Percentiles rank a stretch among this genome's conserved stretches.
Conservation (phyloP, 2,888 invertebrate species). For the Tenthredo distinguenda region DNA sequence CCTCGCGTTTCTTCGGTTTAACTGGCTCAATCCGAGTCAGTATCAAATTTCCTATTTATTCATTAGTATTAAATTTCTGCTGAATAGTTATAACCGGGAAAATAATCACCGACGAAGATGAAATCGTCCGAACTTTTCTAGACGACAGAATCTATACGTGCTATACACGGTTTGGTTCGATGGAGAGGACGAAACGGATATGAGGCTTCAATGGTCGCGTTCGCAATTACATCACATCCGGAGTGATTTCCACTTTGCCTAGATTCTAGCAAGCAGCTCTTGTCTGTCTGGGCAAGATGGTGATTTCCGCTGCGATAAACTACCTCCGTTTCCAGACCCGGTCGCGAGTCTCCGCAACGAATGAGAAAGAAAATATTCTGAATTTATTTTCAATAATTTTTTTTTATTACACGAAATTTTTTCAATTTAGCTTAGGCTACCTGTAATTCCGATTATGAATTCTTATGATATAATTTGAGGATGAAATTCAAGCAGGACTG, state of each 20-base stretch:
- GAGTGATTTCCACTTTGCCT: conserved; percentile 46
- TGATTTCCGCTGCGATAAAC: conserved; percentile 35
- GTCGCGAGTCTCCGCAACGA: not conserved
- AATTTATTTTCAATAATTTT: not conserved
- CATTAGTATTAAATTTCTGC: not conserved
- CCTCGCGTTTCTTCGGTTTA: not conserved
- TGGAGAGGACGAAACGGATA: conserved; percentile 34
- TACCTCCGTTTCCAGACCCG: conserved; percentile 28
- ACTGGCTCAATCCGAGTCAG: not conserved
- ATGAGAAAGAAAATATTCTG: not conserved
- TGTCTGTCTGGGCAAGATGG: conserved; percentile 47
- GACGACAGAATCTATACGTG: not conserved
- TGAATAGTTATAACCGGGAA: not conserved
- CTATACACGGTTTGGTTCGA: not conserved
- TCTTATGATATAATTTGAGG: conserved; percentile 18
- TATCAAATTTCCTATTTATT: not conserved
- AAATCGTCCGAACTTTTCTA: not conserved
- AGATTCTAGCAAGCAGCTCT: conserved; percentile 30
- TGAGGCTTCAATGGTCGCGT: conserved; percentile 46
- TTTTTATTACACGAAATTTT: not conserved
- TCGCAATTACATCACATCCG: conserved; percentile 49
- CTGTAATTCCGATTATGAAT: conserved; percentile 19
- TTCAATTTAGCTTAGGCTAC: conserved; percentile 31
- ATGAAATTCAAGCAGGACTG: conserved; percentile 31
- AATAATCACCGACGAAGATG: not conserved